Percentiles rank a stretch among this genome's conserved stretches.
These are phyloP conservation scores for Mus pahari DNA, from an alignment of 2,113 vertebrate genomes.

Conservation along the genomic window DNA sequence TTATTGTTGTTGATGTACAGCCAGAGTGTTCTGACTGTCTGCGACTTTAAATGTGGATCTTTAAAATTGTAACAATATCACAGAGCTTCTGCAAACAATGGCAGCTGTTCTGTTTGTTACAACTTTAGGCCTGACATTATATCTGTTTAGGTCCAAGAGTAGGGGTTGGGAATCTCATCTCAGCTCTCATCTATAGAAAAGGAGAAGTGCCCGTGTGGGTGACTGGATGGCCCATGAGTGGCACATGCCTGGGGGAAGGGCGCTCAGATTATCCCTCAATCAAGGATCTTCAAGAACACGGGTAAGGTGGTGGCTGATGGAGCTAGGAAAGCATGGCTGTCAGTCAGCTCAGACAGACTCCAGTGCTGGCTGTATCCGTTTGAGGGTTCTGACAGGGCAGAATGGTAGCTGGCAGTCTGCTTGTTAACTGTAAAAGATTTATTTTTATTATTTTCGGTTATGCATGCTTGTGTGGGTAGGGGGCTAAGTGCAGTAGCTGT, in stretches of 20 bases:
- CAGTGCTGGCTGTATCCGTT: background rate
- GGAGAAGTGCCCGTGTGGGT: background rate
- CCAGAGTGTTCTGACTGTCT: background rate
- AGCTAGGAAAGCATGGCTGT: background rate
- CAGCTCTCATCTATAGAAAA: background rate
- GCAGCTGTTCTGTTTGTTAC: background rate
- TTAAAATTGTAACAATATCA: background rate
- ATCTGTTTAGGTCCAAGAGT: background rate
- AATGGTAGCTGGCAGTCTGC: background rate
- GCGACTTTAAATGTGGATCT: slow-evolving; percentile 28
- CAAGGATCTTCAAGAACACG: background rate
- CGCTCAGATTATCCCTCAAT: background rate
- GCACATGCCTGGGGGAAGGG: no score
- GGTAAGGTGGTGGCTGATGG: background rate
- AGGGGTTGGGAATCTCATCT: background rate
- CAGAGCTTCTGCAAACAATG: background rate
- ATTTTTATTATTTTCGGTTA: background rate
- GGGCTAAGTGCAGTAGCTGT: background rate
- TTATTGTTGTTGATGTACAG: background rate
- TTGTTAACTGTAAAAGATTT: background rate
- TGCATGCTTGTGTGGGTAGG: background rate
- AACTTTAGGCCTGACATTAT: background rate
- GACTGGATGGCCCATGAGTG: background rate
- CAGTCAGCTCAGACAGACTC: background rate
- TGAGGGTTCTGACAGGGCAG: background rate